Conservation (phyloP, 2,888 invertebrate genomes). For the Brachyopa scutellaris region DNA sequence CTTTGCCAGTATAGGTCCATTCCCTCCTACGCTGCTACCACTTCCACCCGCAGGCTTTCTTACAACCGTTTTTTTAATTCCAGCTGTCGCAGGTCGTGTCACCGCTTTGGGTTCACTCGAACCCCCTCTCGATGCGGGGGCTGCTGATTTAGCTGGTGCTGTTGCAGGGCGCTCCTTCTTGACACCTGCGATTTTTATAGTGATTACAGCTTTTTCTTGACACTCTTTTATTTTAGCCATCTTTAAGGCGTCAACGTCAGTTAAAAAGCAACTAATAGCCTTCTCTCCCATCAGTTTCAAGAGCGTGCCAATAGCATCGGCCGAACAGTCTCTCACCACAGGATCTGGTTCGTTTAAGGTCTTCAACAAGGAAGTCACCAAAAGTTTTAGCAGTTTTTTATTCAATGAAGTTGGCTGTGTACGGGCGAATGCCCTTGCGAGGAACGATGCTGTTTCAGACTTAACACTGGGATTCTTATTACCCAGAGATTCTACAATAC, state of each 20-base stretch:
- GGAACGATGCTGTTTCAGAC: conserved; percentile 91
- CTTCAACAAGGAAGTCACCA: conserved; percentile 90
- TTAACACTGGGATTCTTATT: conserved; percentile 96
- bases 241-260: conserved; percentile 94
- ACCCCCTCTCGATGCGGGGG: conserved; percentile 78
- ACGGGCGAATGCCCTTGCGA: conserved; percentile 91
- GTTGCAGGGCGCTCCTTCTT: conserved; percentile 83
- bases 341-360: conserved; percentile 87
- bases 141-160: conserved; percentile 78
- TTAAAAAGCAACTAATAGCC: conserved; percentile 91
- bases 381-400: conserved; percentile 94
- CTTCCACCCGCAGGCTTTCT: conserved; percentile 74
- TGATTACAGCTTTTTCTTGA: conserved; percentile 95
- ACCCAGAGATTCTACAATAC: conserved; percentile 91
- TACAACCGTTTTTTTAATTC: conserved; percentile 74
- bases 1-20: conserved; percentile 75
- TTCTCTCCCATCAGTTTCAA: conserved; percentile 97
- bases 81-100: conserved; percentile 78
- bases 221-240: conserved; percentile 97
- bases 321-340: conserved; percentile 94
- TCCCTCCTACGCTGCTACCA: conserved; percentile 55
- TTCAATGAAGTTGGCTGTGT: conserved; percentile 91
- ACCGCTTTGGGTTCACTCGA: conserved; percentile 78
- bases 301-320: conserved; percentile 96
- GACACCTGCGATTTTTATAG: conserved; percentile 86